phyloP scores from a whole-genome alignment of 2,888 invertebrate genomes.

The Tetragonisca angustula region DNA sequence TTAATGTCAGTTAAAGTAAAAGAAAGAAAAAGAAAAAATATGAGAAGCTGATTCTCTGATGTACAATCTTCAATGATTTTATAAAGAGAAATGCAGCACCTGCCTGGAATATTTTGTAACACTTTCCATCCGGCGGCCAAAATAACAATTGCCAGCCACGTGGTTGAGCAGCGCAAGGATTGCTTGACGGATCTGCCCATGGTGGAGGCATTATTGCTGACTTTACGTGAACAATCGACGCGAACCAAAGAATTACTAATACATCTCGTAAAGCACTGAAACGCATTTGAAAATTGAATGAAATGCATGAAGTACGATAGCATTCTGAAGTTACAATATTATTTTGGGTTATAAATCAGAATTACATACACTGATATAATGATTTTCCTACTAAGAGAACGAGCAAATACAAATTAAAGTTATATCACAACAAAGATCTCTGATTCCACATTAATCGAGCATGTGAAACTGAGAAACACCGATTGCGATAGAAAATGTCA shows the following conservation, averaged over 20 bases:
- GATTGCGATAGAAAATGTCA: constrained; percentile 28
- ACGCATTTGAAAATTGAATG: constrained; percentile 30
- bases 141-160: constrained; percentile 94
- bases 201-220: constrained; percentile 92
- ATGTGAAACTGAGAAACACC: neutral
- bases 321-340: neutral
- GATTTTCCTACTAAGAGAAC: too few species aligned
- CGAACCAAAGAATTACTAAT: constrained; percentile 67
- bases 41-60: constrained; percentile 7
- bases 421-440: neutral
- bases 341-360: too few species aligned
- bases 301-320: neutral
- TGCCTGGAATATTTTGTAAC: constrained; percentile 94
- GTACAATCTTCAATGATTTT: constrained; percentile 15
- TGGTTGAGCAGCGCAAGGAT: constrained; percentile 92
- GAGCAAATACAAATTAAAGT: too few species aligned
- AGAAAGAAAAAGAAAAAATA: neutral
- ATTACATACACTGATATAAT: too few species aligned
- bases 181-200: constrained; percentile 92
- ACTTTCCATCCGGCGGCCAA: constrained; percentile 93
- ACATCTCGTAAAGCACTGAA: constrained; percentile 74
- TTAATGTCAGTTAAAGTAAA: neutral
- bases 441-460: neutral
- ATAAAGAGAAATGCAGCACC: constrained; percentile 59
- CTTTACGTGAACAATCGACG: constrained; percentile 79